A percentile compares a stretch with the other conserved stretches of the same genome.
phyloP scores from a whole-genome alignment of 1,140 invertebrate species.

The Bombus confusus region DNA sequence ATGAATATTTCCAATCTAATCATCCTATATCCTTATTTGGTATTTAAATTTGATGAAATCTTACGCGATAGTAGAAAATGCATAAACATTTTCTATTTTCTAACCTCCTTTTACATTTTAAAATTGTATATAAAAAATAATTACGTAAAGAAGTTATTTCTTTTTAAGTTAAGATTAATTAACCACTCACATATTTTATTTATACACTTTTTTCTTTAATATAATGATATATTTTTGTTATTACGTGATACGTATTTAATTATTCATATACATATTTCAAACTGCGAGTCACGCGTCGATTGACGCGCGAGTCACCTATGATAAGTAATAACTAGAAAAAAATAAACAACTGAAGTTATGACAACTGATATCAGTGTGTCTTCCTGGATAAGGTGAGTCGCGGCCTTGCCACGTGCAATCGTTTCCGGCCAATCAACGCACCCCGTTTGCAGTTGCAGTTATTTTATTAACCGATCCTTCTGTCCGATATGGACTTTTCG shows the following conservation, averaged over 20 bases:
- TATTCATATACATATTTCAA: not conserved
- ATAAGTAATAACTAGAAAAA: slow-evolving; percentile 27
- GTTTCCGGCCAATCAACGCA: slow-evolving; percentile 57
- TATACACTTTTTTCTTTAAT: not conserved
- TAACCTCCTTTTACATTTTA: too few relatives aligned
- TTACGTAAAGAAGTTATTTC: not conserved
- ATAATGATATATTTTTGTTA: not conserved
- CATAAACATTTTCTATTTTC: not conserved
- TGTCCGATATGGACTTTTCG: slow-evolving; percentile 5
- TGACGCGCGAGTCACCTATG: not conserved
- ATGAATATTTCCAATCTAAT: slow-evolving; percentile 21
- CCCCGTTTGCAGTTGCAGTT: slow-evolving; percentile 40
- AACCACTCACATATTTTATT: not conserved
- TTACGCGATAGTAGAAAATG: not conserved
- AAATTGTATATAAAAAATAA: not conserved
- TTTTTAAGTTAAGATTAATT: not conserved
- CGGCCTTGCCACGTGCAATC: slow-evolving; percentile 60
- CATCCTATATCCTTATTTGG: too few relatives aligned
- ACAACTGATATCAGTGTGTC: slow-evolving; percentile 59
- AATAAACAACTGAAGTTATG: slow-evolving; percentile 48
- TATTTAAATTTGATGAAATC: not conserved
- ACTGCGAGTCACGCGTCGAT: not conserved
- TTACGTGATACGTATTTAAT: too few relatives aligned
- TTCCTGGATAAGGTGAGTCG: slow-evolving; percentile 59
- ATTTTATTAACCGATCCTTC: slow-evolving; percentile 36